phyloP scores from a whole-genome alignment of 2,888 invertebrate genomes.

The Disparrhopalites patrizii region DNA sequence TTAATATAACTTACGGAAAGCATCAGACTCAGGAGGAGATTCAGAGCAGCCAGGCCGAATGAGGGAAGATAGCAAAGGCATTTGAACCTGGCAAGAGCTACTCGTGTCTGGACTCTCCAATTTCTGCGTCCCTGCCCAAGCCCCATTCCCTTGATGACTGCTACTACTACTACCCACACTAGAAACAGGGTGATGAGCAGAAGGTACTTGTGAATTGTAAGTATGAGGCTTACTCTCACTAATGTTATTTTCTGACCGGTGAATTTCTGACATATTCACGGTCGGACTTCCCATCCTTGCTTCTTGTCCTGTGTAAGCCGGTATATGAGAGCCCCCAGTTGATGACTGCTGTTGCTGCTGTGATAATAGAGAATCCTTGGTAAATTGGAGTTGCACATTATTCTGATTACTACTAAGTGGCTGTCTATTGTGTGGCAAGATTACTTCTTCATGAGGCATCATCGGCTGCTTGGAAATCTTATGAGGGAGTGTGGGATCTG shows the following conservation, averaged over 20 bases:
- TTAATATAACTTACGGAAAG: background rate
- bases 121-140: too few relatives aligned
- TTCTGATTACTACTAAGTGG: too few relatives aligned
- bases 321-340: too few relatives aligned
- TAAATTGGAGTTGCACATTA: too few relatives aligned
- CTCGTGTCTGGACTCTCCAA: too few relatives aligned
- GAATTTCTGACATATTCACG: background rate
- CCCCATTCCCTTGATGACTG: background rate
- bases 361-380: background rate
- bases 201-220: background rate
- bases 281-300: too few relatives aligned
- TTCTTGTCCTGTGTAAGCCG: too few relatives aligned
- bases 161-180: background rate
- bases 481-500: slow-evolving; percentile 31
- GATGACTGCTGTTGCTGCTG: background rate
- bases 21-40: slow-evolving; percentile 34
- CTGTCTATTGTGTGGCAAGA: background rate
- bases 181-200: background rate
- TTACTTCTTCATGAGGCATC: slow-evolving; percentile 25
- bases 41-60: slow-evolving; percentile 43
- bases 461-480: slow-evolving; percentile 35
- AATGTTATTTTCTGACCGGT: too few relatives aligned
- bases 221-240: too few relatives aligned
- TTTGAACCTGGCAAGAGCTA: slow-evolving; percentile 24
- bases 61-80: slow-evolving; percentile 43